Conservation (phyloP, 2,797 vertebrate species). For the Hypotaenidia okinawae region DNA sequence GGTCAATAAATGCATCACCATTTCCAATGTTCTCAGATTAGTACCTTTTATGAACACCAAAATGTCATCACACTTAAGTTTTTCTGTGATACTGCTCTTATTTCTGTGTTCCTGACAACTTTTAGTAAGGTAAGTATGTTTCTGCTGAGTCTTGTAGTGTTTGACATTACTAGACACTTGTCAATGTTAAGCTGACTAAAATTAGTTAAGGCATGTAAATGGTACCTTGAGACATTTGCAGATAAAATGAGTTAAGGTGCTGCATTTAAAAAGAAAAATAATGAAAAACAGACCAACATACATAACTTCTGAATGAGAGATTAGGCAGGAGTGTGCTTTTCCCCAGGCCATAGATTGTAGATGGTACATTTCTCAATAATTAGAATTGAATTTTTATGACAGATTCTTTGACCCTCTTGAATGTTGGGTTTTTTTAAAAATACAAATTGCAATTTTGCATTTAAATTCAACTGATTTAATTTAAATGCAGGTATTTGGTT, state of each 20-base stretch:
- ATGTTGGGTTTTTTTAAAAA: not conserved
- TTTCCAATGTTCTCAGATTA: not conserved
- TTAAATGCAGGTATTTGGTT: not conserved
- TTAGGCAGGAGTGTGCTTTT: not conserved
- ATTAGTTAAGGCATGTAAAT: not conserved
- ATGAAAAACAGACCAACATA: not conserved
- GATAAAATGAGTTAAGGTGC: not conserved
- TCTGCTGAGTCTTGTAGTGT: not conserved
- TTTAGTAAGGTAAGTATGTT: conserved; percentile 48
- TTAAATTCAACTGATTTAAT: no score
- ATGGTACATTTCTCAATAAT: not conserved
- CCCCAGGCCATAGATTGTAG: not conserved
- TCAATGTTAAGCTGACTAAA: not conserved
- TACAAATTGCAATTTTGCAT: no score
- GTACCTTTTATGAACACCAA: not conserved
- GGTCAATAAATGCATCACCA: not conserved
- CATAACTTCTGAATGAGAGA: not conserved
- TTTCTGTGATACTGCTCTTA: not conserved
- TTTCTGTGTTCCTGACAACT: not conserved
- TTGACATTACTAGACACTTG: not conserved
- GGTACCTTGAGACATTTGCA: not conserved
- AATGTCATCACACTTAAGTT: not conserved
- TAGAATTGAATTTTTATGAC: not conserved
- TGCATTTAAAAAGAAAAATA: not conserved
- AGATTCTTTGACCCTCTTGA: not conserved